These are phyloP conservation scores for Oligia strigilis DNA, from an alignment of 2,888 invertebrate genomes.

Conservation along the genomic window DNA sequence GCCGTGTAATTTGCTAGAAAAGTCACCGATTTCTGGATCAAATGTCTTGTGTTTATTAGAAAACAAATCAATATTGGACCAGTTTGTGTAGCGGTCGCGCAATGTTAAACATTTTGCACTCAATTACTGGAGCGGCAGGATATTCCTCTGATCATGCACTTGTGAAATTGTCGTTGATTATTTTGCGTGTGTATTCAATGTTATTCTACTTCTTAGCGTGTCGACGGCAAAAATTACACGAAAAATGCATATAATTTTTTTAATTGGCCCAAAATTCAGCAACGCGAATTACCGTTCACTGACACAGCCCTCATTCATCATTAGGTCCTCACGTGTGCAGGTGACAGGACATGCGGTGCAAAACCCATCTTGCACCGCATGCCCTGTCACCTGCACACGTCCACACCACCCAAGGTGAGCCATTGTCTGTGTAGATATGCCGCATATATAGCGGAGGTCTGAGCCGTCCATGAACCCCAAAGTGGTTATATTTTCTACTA, in stretches of 20 bases:
- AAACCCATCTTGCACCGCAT: no score
- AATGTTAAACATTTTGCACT: conserved; percentile 42
- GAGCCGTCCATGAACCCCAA: neutral
- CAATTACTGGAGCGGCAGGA: neutral
- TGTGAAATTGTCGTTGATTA: conserved; percentile 2
- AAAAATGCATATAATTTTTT: neutral
- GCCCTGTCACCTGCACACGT: no score
- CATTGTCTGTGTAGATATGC: neutral
- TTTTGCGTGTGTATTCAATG: neutral
- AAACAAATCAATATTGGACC: conserved; percentile 32
- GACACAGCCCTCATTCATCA: neutral
- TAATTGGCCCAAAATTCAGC: neutral
- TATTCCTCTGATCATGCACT: neutral
- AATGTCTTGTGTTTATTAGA: conserved; percentile 48
- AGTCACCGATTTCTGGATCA: conserved; percentile 45
- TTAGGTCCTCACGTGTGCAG: no score
- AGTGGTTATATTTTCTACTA: no score
- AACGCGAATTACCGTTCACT: neutral
- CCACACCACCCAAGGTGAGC: neutral
- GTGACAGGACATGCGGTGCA: no score
- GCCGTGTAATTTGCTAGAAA: conserved; percentile 35
- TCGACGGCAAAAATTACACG: neutral
- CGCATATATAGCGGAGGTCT: neutral
- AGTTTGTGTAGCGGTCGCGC: conserved; percentile 39
- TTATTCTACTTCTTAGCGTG: neutral